These are phyloP conservation scores for Maniola hyperantus DNA, from an alignment of 2,888 invertebrate genomes.

Conservation along the genomic window DNA sequence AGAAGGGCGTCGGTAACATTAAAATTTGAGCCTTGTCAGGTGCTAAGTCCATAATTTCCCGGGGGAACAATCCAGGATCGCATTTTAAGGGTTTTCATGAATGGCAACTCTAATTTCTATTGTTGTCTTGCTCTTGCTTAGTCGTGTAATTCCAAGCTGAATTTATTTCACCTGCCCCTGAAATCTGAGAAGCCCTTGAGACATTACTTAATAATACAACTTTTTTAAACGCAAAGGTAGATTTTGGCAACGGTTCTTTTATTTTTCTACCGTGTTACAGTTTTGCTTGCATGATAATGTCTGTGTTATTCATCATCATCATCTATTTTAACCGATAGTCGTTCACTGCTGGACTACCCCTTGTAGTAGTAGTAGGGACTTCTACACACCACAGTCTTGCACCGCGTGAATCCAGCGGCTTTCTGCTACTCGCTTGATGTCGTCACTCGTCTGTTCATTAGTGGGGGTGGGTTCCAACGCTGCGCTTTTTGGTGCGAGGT, in stretches of 20 bases:
- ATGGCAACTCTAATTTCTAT: constrained; percentile 73
- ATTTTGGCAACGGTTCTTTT: not conserved
- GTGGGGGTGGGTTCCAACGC: no score
- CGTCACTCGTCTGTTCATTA: no score
- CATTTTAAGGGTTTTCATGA: constrained; percentile 79
- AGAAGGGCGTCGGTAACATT: constrained; percentile 63
- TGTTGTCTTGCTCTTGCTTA: constrained; percentile 52
- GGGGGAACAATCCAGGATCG: constrained; percentile 72
- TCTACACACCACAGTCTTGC: no score
- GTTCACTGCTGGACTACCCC: no score
- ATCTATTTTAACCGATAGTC: no score
- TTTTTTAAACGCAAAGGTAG: not conserved
- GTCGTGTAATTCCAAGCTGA: constrained; percentile 40
- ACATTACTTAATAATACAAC: not conserved
- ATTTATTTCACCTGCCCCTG: constrained; percentile 51
- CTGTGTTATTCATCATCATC: no score
- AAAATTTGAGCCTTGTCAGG: constrained; percentile 81
- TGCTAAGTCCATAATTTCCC: constrained; percentile 83
- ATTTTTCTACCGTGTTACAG: not conserved
- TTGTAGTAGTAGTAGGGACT: no score
- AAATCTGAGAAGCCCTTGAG: constrained; percentile 46
- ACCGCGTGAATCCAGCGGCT: no score
- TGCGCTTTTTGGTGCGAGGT: no score
- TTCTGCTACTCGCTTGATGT: no score
- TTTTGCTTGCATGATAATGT: not conserved